Conservation (phyloP, 1,140 invertebrate genomes). For the Trichonephila clavata region DNA sequence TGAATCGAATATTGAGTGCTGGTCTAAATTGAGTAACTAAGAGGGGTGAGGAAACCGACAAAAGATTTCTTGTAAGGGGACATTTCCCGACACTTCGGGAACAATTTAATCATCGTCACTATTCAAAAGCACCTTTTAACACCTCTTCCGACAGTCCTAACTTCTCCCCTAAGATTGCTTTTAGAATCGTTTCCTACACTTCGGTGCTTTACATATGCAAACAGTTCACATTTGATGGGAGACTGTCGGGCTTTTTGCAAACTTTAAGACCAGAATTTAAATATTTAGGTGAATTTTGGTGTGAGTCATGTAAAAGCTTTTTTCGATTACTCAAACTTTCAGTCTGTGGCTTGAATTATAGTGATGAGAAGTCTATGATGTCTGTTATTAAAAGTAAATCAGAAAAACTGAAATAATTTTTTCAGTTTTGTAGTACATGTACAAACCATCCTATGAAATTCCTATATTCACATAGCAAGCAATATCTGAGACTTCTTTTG, state of each 20-base stretch:
- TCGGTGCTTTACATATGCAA: constrained; percentile 45
- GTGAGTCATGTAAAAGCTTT: background rate
- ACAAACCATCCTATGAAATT: too few relatives aligned
- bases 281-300: background rate
- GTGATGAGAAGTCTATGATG: too few relatives aligned
- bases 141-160: background rate
- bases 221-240: constrained; percentile 26
- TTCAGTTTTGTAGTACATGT: too few relatives aligned
- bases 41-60: background rate
- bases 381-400: too few relatives aligned
- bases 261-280: background rate
- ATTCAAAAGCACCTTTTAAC: constrained; percentile 38
- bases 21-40: background rate
- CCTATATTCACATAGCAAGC: too few relatives aligned
- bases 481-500: too few relatives aligned
- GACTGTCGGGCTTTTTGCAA: constrained; percentile 26
- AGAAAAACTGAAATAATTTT: too few relatives aligned
- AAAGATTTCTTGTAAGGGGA: constrained; percentile 28
- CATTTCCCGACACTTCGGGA: background rate
- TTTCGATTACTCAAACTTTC: background rate
- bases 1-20: constrained; percentile 40
- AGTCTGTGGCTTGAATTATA: background rate
- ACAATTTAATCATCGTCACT: constrained; percentile 56
- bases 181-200: constrained; percentile 31
- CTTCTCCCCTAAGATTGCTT: constrained; percentile 1